Base-by-base conservation (phyloP, 2,113 vertebrate genomes). In the Aegotheles bennettii region DNA sequence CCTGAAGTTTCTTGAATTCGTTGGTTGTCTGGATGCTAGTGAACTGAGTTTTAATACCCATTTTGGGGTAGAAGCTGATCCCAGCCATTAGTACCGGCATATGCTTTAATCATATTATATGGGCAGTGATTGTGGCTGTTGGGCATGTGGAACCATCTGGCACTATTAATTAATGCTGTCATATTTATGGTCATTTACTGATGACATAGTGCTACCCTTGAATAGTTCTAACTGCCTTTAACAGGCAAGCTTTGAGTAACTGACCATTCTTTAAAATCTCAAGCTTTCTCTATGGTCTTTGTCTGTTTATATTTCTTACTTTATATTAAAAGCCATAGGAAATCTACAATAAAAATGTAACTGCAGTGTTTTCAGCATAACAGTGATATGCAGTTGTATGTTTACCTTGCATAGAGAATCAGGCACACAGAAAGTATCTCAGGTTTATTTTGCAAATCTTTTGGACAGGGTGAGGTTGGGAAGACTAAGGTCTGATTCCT, bases 81-180 rank as follows among this genome's bases (percentile, higher is more conserved):
- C 36, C 29, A 64, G 64, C 29, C 16, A 31, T 51, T 8, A 40
- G 24, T 51, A 17, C 29, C 0, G 0, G 26, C 25, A 33, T 59
- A 35, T 14, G 5, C 8, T 77, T 88, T 71, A 47, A 29, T 42
- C 3, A 11, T 69, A 25, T 10, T 53, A 5, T 45, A 18, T 21
- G 4, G 31, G 18, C 7, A 42, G 11, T 4, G 1, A 36, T 60
- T 83, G n/a, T 51, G 25, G 7, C 25, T 75, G 12, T 59, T 29
- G 56, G 25, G 9, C 25, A 16, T 24, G 11, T 59, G 38, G 38
- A 71, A 65, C 29, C 15, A 78, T 16, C 13, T 48, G 64, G 16
- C 5, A 1, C 65, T 60, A 59, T 47, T 60, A 65, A 47, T 15
- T 51, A 33, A 59, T 64, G 48, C n/a, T 25, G 29, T 29, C 50